A percentile compares a stretch with the other conserved stretches of the same genome.
Conservation (phyloP, 30 jellyfish, hydroid and myxozoan species). For the Aurelia aurita complex sp. Pacific region DNA sequence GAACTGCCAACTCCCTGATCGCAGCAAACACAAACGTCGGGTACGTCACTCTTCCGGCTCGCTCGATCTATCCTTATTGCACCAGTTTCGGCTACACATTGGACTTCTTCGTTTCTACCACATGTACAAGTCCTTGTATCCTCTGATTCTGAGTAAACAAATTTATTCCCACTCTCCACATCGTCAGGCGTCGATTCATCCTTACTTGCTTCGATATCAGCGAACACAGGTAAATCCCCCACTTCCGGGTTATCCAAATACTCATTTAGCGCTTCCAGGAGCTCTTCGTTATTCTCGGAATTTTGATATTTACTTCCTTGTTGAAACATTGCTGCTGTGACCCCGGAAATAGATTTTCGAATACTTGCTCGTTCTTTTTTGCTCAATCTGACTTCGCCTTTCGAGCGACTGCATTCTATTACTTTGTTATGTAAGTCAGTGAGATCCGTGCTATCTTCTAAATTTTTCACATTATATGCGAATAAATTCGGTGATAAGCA, state of each 20-base stretch:
- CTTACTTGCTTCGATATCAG: constrained; percentile 1
- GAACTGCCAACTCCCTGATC: constrained; percentile 61
- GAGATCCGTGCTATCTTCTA: not conserved
- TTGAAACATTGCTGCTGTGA: constrained; percentile 37
- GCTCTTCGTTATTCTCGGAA: constrained; percentile 38
- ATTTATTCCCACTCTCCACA: too few relatives aligned
- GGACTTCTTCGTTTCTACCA: too few relatives aligned
- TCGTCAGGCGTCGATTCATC: not conserved
- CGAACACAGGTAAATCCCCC: constrained; percentile 35
- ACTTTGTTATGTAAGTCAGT: constrained; percentile 8
- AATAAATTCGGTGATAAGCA: constrained; percentile 2
- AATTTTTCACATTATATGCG: not conserved
- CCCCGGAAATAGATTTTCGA: constrained; percentile 13
- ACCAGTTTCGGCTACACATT: too few relatives aligned
- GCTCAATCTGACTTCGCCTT: not conserved
- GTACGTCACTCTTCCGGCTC: not conserved
- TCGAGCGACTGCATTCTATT: not conserved
- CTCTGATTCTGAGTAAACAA: too few relatives aligned
- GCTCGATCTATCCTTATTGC: too few relatives aligned
- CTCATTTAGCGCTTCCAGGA: constrained; percentile 43
- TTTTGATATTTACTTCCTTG: constrained; percentile 13
- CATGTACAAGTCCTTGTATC: too few relatives aligned
- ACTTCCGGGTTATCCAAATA: constrained; percentile 26
- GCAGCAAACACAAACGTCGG: constrained; percentile 13
- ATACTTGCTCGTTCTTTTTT: constrained; percentile 27